Percentiles rank a stretch among this genome's conserved stretches.
Evolutionary conservation across 2,113 vertebrate genomes (phyloP).

Genomic region (Sterna hirundo): DNA sequence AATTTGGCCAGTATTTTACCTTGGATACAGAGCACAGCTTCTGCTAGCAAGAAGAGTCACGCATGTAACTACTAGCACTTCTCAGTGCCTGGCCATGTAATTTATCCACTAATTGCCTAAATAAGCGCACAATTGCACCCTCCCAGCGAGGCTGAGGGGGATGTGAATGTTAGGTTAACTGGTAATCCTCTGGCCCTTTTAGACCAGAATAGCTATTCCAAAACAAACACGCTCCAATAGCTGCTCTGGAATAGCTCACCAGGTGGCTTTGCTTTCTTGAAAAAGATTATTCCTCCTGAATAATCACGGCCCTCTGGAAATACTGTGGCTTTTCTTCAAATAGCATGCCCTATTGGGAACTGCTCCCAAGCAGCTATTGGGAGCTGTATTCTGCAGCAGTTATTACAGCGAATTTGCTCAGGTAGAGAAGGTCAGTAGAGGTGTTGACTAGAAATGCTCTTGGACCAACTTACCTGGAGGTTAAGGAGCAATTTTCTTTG

Average conservation of each 20-base stretch:
- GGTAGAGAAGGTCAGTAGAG: background rate
- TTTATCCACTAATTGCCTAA: background rate
- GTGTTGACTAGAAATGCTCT: background rate
- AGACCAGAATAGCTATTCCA: background rate
- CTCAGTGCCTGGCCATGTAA: background rate
- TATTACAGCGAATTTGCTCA: background rate
- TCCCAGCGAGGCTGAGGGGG: background rate
- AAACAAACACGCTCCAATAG: background rate
- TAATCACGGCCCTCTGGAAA: background rate
- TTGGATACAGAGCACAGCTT: background rate
- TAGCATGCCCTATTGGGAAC: background rate
- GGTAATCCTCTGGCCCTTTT: background rate
- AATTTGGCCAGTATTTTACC: background rate
- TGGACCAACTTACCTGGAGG: slow-evolving; percentile 5
- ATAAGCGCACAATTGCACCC: background rate
- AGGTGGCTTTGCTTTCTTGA: background rate
- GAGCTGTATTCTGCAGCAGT: background rate
- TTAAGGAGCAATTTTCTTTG: slow-evolving; percentile 12
- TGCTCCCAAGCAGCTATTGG: background rate
- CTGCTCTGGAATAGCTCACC: background rate
- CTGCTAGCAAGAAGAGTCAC: background rate
- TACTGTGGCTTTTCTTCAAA: background rate
- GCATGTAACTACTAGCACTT: background rate
- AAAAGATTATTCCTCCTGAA: background rate
- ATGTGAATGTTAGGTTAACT: background rate